These are phyloP conservation scores for Flabesymbios commensalis DNA, from an alignment of 2,888 invertebrate species.

Conservation along the genomic window DNA sequence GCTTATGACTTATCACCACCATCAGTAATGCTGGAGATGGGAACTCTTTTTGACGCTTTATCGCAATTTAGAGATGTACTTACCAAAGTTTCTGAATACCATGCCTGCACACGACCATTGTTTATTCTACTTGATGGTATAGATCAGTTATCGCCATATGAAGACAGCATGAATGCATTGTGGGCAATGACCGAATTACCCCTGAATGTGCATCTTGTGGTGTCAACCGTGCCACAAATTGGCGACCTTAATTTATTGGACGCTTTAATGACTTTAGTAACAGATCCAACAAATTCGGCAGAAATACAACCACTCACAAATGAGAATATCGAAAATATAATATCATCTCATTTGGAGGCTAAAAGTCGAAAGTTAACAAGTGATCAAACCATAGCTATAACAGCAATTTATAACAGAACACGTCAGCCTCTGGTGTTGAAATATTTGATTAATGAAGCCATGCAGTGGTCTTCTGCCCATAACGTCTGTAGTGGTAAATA, in stretches of 20 bases:
- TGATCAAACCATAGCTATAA: slow-evolving; percentile 4
- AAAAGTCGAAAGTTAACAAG: slow-evolving; percentile 12
- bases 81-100: slow-evolving; percentile 18
- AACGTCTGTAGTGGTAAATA: neutral
- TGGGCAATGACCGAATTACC: slow-evolving; percentile 30
- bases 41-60: slow-evolving; percentile 25
- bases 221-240: slow-evolving; percentile 19
- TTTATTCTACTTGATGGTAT: slow-evolving; percentile 33
- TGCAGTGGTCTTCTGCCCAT: slow-evolving; percentile 3
- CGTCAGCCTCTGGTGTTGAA: slow-evolving; percentile 15
- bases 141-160: slow-evolving; percentile 25
- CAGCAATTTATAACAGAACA: neutral
- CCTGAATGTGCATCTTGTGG: slow-evolving; percentile 27
- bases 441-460: slow-evolving; percentile 2
- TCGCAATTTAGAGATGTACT: slow-evolving; percentile 20
- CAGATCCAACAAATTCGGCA: slow-evolving; percentile 1
- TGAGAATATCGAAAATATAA: slow-evolving; percentile 5
- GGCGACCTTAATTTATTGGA: slow-evolving; percentile 19
- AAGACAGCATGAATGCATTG: slow-evolving; percentile 23
- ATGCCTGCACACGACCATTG: slow-evolving; percentile 21
- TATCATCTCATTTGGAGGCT: neutral
- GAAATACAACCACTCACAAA: slow-evolving; percentile 6
- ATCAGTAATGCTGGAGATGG: slow-evolving; percentile 1
- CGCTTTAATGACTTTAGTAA: slow-evolving; percentile 15
- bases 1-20: slow-evolving; percentile 26